A percentile compares a stretch with the other conserved stretches of the same genome.
phyloP scores from a whole-genome alignment of 2,888 invertebrate genomes.

The Argynnis bischoffii region DNA sequence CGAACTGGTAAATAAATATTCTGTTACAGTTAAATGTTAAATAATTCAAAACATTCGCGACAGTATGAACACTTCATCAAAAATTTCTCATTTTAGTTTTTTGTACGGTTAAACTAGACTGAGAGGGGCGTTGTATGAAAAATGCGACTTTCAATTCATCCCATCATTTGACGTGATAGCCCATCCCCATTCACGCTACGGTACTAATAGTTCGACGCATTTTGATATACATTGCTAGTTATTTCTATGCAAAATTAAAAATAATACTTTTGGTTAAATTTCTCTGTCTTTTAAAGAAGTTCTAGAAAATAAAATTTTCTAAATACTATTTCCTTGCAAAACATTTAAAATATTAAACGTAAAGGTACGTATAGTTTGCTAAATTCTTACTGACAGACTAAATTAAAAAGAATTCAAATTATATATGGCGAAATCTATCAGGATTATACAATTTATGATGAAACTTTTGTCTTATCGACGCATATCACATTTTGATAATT shows the following conservation, averaged over 20 bases:
- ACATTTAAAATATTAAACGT: no score
- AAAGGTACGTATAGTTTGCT: no score
- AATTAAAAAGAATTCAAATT: no score
- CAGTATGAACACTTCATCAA: constrained; percentile 14
- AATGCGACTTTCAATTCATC: constrained; percentile 51
- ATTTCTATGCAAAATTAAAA: background rate
- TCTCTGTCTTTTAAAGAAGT: no score
- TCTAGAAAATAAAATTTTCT: no score
- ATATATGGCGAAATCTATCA: no score
- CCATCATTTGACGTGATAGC: constrained; percentile 47
- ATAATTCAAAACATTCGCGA: constrained; percentile 8
- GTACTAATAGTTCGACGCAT: background rate
- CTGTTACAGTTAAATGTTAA: background rate
- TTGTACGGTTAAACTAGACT: constrained; percentile 50
- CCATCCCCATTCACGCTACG: constrained; percentile 40
- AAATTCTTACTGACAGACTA: no score
- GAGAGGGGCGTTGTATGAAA: constrained; percentile 55
- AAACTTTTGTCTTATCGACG: no score
- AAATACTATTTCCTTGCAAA: no score
- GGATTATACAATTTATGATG: no score
- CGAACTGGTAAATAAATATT: background rate
- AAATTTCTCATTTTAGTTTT: constrained; percentile 31
- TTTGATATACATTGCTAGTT: constrained; percentile 33
- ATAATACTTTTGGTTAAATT: no score
- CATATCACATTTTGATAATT: no score